Base-by-base conservation (phyloP, 2,888 invertebrate genomes). In the Hyppa rectilinea region DNA sequence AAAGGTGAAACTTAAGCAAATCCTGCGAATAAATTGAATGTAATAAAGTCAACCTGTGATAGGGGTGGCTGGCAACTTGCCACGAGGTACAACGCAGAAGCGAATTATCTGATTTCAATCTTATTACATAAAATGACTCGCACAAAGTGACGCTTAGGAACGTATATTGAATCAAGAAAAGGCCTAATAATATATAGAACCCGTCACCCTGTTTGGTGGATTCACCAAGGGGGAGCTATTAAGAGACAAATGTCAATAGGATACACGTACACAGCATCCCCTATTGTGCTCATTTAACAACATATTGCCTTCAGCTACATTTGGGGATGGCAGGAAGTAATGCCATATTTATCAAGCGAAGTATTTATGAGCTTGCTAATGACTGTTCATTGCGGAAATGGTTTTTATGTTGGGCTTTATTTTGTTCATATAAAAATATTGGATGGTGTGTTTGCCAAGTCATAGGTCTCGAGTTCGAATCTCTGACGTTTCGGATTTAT, bases 221-320 rank as follows among this genome's bases (percentile, higher is more conserved):
- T 36, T 72, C 50, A 38, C 72, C 36, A 56, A 43, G 36, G 66
- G 66, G 66, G 55, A 43, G 36, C 29, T 56, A 66, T 56, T 58
- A 75, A 56, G 67, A 67, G 56, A 67, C 50, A 36, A 49, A 56
- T 55, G 66, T 43, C 71, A 71, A 75, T 56, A 75, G 40, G 47
- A 49, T 45, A 45, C 31, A 63, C 29, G 65, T 68, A 68, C 10
- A 65, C 55, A 49, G 49, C 55, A 50, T 50, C 38, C 68, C 36
- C 76, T 56, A 20, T 72, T 67, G 75, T 68, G 29, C 56, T 67
- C 56, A 75, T 75, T 75, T 75, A 72, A 75, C 56, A 72, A 75
- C 50, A 43, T 75, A 72, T 75, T 67, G 55, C 68, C 49, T 67
- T 56, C 56, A 67, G 67, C 29, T 66, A 75, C 40, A 52, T 75